phyloP scores from a whole-genome alignment of 2,113 vertebrate species.

The Austrofundulus limnaeus region DNA sequence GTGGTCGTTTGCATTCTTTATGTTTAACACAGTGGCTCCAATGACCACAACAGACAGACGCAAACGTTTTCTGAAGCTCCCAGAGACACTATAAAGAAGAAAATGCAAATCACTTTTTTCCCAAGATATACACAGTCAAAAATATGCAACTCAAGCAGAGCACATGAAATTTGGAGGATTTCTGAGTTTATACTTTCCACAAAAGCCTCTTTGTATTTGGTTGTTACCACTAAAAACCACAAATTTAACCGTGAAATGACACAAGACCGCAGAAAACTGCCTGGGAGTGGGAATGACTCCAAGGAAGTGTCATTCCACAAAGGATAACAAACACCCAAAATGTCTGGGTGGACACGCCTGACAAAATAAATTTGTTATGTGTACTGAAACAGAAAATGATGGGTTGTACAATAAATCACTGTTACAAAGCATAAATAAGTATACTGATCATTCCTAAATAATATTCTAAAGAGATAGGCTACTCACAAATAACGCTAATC shows the following conservation, averaged over 20 bases:
- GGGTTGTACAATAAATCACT: constrained; percentile 17
- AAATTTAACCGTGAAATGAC: constrained; percentile 52
- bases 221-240: constrained; percentile 54
- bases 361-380: constrained; percentile 61
- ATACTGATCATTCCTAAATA: not conserved
- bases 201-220: constrained; percentile 72
- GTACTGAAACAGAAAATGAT: constrained; percentile 44
- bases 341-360: constrained; percentile 39
- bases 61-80: constrained; percentile 28
- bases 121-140: constrained; percentile 47
- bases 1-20: constrained; percentile 47
- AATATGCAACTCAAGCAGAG: constrained; percentile 55
- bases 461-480: not conserved
- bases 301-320: constrained; percentile 18
- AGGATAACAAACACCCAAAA: constrained; percentile 60
- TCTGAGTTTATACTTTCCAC: constrained; percentile 58
- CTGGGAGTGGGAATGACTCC: constrained; percentile 33
- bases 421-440: constrained; percentile 21
- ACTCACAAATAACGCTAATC: not conserved
- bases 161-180: constrained; percentile 74
- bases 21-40: constrained; percentile 20
- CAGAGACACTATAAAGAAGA: constrained; percentile 20
- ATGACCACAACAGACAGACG: constrained; percentile 32
- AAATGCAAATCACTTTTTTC: constrained; percentile 67
- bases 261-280: constrained; percentile 38